Percentiles rank a stretch among this genome's conserved stretches.
Evolutionary conservation across 2,888 invertebrate genomes (phyloP).

Genomic region (Leptinotarsa tumamoca): DNA sequence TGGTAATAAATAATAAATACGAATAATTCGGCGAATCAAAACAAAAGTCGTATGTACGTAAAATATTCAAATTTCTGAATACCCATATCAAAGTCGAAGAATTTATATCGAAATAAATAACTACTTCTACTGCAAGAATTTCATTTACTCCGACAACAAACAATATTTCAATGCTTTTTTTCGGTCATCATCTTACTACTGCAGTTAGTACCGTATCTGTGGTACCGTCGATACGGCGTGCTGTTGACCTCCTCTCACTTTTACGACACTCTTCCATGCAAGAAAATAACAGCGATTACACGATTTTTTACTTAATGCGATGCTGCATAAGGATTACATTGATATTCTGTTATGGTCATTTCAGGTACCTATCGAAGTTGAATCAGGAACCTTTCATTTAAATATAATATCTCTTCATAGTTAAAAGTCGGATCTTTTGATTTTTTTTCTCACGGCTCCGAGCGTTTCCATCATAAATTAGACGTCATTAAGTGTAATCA

Average conservation of each 20-base stretch:
- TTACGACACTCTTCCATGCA: constrained; percentile 7
- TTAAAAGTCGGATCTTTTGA: constrained; percentile 17
- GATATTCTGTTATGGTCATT: not conserved
- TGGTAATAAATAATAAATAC: no score
- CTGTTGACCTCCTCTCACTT: constrained; percentile 37
- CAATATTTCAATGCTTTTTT: constrained; percentile 7
- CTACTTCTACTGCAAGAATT: constrained; percentile 6
- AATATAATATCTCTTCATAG: constrained; percentile 6
- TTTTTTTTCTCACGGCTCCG: constrained; percentile 22
- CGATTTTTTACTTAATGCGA: constrained; percentile 8
- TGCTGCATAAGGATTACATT: not conserved
- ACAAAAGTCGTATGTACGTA: not conserved
- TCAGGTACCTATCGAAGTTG: not conserved
- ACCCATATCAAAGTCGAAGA: not conserved
- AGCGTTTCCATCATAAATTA: constrained; percentile 29
- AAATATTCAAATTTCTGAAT: not conserved
- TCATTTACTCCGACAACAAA: constrained; percentile 4
- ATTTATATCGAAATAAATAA: constrained; percentile 12
- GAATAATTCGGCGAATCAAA: no score
- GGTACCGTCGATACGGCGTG: constrained; percentile 19
- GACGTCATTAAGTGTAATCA: constrained; percentile 26
- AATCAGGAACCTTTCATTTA: constrained; percentile 2
- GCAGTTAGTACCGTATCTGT: constrained; percentile 8
- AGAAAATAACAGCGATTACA: constrained; percentile 17
- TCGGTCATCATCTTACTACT: not conserved